Evolutionary conservation across 1,140 invertebrate genomes (phyloP).

Genomic region (Hirudo medicinalis): DNA sequence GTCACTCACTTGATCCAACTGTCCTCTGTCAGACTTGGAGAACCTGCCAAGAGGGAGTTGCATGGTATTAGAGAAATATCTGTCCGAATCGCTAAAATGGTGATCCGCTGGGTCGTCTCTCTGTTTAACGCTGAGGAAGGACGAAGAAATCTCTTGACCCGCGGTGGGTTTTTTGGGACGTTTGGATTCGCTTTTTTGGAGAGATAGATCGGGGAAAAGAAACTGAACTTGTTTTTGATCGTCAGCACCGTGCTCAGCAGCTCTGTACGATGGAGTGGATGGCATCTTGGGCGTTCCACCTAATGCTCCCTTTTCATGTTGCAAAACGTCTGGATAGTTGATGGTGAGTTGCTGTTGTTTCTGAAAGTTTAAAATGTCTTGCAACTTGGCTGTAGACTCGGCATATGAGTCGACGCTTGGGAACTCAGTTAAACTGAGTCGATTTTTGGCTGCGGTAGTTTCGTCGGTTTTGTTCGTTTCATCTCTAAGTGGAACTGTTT

Average conservation of each 20-base stretch:
- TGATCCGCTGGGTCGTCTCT: not conserved
- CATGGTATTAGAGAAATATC: not conserved
- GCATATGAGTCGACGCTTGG: not conserved
- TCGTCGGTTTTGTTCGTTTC: not conserved
- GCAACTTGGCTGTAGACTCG: not conserved
- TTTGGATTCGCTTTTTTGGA: too few species aligned
- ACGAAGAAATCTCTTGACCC: too few species aligned
- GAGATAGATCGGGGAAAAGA: too few species aligned
- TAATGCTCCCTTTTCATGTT: not conserved
- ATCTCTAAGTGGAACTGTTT: not conserved
- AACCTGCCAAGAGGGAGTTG: not conserved
- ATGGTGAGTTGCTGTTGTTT: too few species aligned
- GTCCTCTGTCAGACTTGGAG: not conserved
- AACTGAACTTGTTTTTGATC: not conserved
- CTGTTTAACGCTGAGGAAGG: not conserved
- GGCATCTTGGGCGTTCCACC: not conserved
- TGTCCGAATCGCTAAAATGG: not conserved
- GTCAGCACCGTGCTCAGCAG: not conserved
- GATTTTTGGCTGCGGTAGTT: conserved; percentile 1
- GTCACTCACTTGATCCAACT: not conserved
- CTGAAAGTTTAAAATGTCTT: not conserved
- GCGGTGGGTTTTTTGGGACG: too few species aligned
- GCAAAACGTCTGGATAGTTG: not conserved
- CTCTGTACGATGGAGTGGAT: not conserved
- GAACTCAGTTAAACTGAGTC: not conserved